Evolutionary conservation across 64 coral and sea anemone species (phyloP).

Genomic region (Stylophora pistillata): DNA sequence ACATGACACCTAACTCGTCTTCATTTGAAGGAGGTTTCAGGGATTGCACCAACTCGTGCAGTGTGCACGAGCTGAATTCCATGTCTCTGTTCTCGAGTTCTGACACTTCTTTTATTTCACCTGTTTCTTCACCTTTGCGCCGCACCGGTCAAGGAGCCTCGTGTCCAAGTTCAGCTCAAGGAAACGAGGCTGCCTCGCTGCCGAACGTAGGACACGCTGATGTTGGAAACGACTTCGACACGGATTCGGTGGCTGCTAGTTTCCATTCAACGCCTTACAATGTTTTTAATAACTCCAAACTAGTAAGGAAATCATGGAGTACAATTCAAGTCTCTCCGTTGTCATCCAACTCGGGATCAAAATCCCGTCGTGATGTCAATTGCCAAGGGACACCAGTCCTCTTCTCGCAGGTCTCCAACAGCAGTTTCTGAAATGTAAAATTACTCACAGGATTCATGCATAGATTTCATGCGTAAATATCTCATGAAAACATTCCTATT

Average conservation of each 20-base stretch:
- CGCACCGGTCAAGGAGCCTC: not conserved
- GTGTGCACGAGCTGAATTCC: not conserved
- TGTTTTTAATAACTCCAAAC: not conserved
- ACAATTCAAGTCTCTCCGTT: conserved; percentile 2
- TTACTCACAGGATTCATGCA: too few relatives aligned
- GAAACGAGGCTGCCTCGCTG: not conserved
- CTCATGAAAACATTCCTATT: too few relatives aligned
- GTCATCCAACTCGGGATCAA: not conserved
- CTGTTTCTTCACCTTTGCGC: not conserved
- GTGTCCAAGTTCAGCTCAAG: not conserved
- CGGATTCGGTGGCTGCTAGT: not conserved
- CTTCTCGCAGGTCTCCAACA: not conserved
- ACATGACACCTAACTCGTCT: not conserved
- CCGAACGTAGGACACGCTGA: not conserved
- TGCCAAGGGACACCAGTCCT: not conserved
- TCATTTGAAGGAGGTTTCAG: not conserved
- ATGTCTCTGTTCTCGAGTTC: conserved; percentile 7
- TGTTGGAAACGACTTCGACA: not conserved
- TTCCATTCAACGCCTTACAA: conserved; percentile 6
- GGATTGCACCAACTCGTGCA: not conserved
- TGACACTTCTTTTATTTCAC: not conserved
- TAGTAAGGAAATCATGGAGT: not conserved
- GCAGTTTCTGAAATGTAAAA: not conserved
- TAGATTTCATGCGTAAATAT: too few relatives aligned
- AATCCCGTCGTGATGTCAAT: not conserved